These are phyloP conservation scores for Gobius niger DNA, from an alignment of 2,113 vertebrate species.

Conservation along the genomic window DNA sequence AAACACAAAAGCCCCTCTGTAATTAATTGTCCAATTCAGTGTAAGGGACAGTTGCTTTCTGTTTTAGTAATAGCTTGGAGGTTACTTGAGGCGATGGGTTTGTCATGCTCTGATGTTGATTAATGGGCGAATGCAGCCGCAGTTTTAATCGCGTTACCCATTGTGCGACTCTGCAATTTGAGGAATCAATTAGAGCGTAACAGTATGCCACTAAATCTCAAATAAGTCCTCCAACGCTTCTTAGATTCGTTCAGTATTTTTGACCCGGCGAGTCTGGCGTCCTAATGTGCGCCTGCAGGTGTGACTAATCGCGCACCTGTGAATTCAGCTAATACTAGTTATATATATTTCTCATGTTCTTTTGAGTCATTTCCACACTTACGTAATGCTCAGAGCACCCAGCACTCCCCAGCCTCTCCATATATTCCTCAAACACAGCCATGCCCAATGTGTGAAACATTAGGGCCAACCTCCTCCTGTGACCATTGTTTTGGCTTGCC, in stretches of 20 bases:
- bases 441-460: no score
- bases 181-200: slow-evolving; percentile 66
- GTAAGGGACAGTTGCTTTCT: slow-evolving; percentile 19
- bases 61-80: slow-evolving; percentile 40
- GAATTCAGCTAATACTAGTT: not conserved
- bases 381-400: no score
- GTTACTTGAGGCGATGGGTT: slow-evolving; percentile 41
- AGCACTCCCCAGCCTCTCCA: no score
- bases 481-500: no score
- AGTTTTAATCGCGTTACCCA: slow-evolving; percentile 47
- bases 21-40: slow-evolving; percentile 39
- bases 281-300: slow-evolving; percentile 3
- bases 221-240: slow-evolving; percentile 35
- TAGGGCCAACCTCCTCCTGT: no score
- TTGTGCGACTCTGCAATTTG: slow-evolving; percentile 54
- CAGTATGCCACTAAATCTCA: slow-evolving; percentile 59
- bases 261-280: slow-evolving; percentile 28
- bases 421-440: no score
- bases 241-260: slow-evolving; percentile 43
- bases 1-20: slow-evolving; percentile 22
- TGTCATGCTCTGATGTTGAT: slow-evolving; percentile 53
- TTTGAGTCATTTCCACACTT: no score
- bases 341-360: not conserved
- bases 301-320: not conserved
- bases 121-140: slow-evolving; percentile 46